These are phyloP conservation scores for Megatriorchis doriae DNA, from an alignment of 2,113 vertebrate species.

Conservation along the genomic window DNA sequence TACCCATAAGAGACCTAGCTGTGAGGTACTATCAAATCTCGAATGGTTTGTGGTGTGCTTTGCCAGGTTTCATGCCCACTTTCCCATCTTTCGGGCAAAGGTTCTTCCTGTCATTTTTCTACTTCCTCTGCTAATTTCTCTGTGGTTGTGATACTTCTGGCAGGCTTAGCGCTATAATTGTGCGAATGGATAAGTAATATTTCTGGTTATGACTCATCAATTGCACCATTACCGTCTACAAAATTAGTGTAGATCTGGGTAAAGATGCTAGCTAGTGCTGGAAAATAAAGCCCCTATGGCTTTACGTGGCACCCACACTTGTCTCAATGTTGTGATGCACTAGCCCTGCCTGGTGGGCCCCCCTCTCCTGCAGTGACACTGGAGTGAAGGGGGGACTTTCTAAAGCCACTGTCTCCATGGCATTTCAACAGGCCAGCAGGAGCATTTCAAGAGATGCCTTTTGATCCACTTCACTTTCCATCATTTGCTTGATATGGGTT, in stretches of 20 bases:
- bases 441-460: not conserved
- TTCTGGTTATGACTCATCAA: not conserved
- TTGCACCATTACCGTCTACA: not conserved
- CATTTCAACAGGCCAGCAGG: not conserved
- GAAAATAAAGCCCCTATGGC: not conserved
- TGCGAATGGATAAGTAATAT: not conserved
- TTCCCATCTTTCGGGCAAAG: not conserved
- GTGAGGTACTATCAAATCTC: not conserved
- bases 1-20: not conserved
- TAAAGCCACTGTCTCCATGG: not conserved
- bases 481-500: not conserved
- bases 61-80: not conserved
- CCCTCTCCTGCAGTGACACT: not conserved
- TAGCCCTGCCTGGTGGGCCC: not conserved
- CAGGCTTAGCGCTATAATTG: not conserved
- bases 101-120: not conserved
- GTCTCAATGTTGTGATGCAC: not conserved
- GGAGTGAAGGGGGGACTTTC: not conserved
- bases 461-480: not conserved
- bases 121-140: not conserved
- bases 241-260: not conserved
- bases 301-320: not conserved
- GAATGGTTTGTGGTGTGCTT: not conserved
- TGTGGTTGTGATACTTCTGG: not conserved
- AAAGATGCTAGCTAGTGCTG: not conserved